Base-by-base conservation (phyloP, 1,140 invertebrate genomes). In the Manduca sexta region DNA sequence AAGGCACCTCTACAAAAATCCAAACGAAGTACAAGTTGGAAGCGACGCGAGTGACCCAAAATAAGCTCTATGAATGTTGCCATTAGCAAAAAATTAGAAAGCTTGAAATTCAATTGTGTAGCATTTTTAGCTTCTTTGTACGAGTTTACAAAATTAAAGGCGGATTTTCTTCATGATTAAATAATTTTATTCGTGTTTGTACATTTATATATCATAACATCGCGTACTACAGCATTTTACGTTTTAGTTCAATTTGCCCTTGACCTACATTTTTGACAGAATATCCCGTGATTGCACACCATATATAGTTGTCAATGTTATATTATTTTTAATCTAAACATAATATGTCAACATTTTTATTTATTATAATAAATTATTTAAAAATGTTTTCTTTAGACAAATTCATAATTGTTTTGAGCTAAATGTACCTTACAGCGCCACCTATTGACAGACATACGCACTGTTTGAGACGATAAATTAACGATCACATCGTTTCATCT, bases 1-100 rank as follows among this genome's bases (percentile, higher is more conserved):
- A 85, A 85, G 82, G 82, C 82, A 83, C 77, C 74, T 85, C 71
- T 76, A 82, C 60, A 72, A 74, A 74, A 76, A 78, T 66, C 71
- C 70, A 77, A 81, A 74, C 74, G 78, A 81, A 83, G 77, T 82
- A 85, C 81, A 85, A 85, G 79, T 84, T 83, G 78, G 80, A 86
- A 84, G 76, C 84, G 82, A 81, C 66, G 70, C 73, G 75, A 86
- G 67, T 86, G 82, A 86, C 84, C 82, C 84, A 86, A 84, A 84
- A 86, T 85, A 86, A 86, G 84, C 84, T 86, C 73, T 63, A 57
- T 51, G 63, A 74, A 73, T 85, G 79, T 83, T 85, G 78, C 81
- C 75, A 77, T 57, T 61, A 31, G 14, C 37, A 65, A 78, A 71
- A 70, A 75, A 60, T 55, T 54, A 40, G 46, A 78, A 80, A 84